Conservation (phyloP, 2,888 invertebrate species). For the Cephus pulcher region DNA sequence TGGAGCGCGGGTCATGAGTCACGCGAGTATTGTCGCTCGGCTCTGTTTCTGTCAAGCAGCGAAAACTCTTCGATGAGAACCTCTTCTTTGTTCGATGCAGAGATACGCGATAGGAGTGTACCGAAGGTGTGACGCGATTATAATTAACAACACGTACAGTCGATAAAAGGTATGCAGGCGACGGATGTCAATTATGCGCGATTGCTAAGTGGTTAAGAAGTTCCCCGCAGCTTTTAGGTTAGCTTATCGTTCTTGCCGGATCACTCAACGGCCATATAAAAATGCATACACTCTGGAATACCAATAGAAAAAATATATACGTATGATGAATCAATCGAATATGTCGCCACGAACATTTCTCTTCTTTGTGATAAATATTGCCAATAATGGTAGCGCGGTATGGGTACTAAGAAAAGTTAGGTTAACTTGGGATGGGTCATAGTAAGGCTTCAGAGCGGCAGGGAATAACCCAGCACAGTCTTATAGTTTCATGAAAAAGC, state of each 20-base stretch:
- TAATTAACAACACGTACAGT: not conserved
- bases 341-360: too few species aligned
- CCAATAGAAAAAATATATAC: too few species aligned
- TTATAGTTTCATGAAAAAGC: not conserved
- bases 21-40: conserved; percentile 28
- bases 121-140: not conserved
- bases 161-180: not conserved
- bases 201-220: not conserved
- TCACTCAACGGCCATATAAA: not conserved
- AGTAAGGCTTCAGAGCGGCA: not conserved
- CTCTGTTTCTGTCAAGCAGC: not conserved
- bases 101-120: not conserved
- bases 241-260: not conserved
- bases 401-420: too few species aligned
- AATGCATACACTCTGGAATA: not conserved
- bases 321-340: too few species aligned
- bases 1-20: conserved; percentile 55
- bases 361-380: too few species aligned
- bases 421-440: too few species aligned
- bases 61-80: not conserved
- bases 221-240: not conserved
- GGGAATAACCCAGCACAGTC: not conserved
- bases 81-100: not conserved
- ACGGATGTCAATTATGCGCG: not conserved
- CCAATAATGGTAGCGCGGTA: too few species aligned